A percentile compares a stretch with the other conserved stretches of the same genome.
phyloP scores from a whole-genome alignment of 1,140 invertebrate species.

The Papilio polyxenes region DNA sequence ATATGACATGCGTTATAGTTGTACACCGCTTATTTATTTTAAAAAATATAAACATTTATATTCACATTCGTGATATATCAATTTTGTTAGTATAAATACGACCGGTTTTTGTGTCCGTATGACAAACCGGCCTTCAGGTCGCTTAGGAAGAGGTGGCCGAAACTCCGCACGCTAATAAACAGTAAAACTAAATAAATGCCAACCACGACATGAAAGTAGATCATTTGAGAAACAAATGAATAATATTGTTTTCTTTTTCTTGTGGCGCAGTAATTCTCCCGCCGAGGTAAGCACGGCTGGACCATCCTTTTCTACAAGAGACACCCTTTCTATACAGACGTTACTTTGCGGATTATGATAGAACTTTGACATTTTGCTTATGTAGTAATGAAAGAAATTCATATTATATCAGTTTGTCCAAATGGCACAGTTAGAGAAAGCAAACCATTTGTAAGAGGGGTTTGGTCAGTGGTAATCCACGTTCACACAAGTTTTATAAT shows the following conservation, averaged over 20 bases:
- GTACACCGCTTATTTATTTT: neutral
- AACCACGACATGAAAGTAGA: neutral
- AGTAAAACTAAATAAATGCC: constrained; percentile 4
- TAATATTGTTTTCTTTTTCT: neutral
- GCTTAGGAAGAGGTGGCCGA: neutral
- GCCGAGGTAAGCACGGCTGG: neutral
- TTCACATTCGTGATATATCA: constrained; percentile 14
- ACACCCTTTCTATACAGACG: neutral
- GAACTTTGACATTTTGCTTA: neutral
- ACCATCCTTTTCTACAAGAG: neutral
- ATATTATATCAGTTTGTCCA: too few species aligned
- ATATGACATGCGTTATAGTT: too few species aligned
- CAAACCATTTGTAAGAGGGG: neutral
- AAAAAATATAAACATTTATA: neutral
- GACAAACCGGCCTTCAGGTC: constrained; percentile 25
- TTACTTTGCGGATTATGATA: neutral
- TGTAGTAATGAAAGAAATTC: too few species aligned
- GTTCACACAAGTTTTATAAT: neutral
- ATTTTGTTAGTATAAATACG: neutral
- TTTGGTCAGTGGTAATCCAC: neutral
- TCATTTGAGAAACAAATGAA: neutral
- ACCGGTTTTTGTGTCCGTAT: constrained; percentile 25
- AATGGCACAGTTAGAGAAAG: too few species aligned
- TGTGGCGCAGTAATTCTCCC: neutral
- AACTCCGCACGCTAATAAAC: neutral